These are phyloP conservation scores for Halcyon badia DNA, from an alignment of 2,797 vertebrate genomes.

Conservation along the genomic window DNA sequence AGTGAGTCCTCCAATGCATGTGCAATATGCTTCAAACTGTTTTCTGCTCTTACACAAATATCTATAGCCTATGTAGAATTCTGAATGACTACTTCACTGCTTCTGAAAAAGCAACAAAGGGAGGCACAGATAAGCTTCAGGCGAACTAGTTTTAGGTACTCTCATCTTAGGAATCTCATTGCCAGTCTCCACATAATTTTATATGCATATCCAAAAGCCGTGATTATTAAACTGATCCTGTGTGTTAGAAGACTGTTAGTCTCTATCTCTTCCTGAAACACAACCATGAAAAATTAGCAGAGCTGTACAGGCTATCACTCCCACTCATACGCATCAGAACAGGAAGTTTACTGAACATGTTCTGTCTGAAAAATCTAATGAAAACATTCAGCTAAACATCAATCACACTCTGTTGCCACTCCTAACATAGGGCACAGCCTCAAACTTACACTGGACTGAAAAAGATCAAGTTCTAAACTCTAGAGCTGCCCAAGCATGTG, in stretches of 20 bases:
- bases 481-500: not conserved
- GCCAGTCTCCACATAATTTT: not conserved
- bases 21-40: not conserved
- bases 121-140: not conserved
- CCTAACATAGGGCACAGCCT: not conserved
- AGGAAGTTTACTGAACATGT: not conserved
- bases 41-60: not conserved
- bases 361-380: not conserved
- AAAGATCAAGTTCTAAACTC: not conserved
- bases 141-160: not conserved
- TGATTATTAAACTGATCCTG: not conserved
- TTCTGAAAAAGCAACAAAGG: not conserved
- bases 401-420: not conserved
- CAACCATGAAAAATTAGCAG: not conserved
- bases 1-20: not conserved
- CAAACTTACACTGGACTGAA: not conserved
- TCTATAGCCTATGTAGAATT: not conserved
- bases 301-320: not conserved
- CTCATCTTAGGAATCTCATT: not conserved
- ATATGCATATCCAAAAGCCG: not conserved
- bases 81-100: not conserved
- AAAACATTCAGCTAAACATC: not conserved
- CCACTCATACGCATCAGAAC: not conserved
- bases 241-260: not conserved
- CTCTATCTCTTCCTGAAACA: not conserved